Evolutionary conservation across 1,140 invertebrate species (phyloP), one percentile per base, ranked within the genome.

Genomic region (Drosophila ficusphila): DNA sequence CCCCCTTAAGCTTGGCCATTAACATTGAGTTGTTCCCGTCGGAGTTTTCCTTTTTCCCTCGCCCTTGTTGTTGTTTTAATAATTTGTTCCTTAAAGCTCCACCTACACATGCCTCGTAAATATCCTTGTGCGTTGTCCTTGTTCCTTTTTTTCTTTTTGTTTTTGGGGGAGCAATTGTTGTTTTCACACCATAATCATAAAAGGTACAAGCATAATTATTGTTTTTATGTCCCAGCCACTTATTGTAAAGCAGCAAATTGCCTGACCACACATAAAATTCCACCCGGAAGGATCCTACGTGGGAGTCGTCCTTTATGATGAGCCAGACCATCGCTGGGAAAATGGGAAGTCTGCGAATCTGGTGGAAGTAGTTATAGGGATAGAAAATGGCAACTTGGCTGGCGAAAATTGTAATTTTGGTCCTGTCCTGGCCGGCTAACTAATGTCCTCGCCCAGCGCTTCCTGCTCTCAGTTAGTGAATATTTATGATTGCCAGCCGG

Each of bases 141-240:
- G 53, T 48, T 34, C 19, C 42, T 42, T 48, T 18, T 23, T 42
- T 23, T 23, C 23, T 42, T 34, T 31, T 21, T 0, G 23, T 6
- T 9, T 21, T 56, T 31, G 9, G 36, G 39, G 11, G 31, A 86
- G 69, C 85, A 89, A 89, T 89, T 89, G 85, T 85, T 86, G 72
- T 89, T 85, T 89, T 90, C 86, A 81, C 86, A 89, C 79, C 86
- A 89, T 89, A 82, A 89, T 79, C 86, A 85, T 76, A 86, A 81
- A 79, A 86, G 77, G 76, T 90, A 90, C 74, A 90, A 90, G 77
- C 77, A 90, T 90, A 79, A 90, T 90, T 86, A 89, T 89, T 89
- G 90, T 86, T 90, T 90, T 90, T 90, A 85, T 79, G 86, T 86
- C 76, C 62, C 72, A 68, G 81, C 72, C 81, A 85, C 81, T 85